phyloP scores from a whole-genome alignment of 2,888 invertebrate genomes.

The Luffia ferchaultella region DNA sequence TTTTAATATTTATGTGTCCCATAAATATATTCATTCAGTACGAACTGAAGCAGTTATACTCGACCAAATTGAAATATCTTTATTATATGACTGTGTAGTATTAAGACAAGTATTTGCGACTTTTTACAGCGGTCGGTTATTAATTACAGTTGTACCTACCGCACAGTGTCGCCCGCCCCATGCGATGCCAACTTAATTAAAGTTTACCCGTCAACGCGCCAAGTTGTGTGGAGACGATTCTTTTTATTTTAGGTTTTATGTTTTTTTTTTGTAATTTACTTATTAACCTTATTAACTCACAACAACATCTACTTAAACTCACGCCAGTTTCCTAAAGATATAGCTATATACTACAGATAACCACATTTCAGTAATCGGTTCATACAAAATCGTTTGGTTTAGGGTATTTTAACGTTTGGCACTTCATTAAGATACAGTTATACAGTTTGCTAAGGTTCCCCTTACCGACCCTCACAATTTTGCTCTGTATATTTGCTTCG shows the following conservation, averaged over 20 bases:
- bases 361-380: too few relatives aligned
- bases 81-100: neutral
- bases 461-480: too few relatives aligned
- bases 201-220: neutral
- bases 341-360: too few relatives aligned
- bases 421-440: too few relatives aligned
- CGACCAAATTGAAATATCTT: neutral
- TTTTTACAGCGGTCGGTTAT: neutral
- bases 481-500: too few relatives aligned
- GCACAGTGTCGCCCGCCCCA: conserved; percentile 3
- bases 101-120: neutral
- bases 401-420: too few relatives aligned
- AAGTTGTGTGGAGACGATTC: neutral
- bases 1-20: neutral
- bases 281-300: too few relatives aligned
- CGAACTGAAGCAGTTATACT: neutral
- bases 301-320: too few relatives aligned
- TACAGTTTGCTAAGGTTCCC: too few relatives aligned
- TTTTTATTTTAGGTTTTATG: neutral
- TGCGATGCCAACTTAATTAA: conserved; percentile 6
- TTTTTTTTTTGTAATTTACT: neutral
- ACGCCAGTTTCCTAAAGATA: too few relatives aligned
- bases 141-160: conserved; percentile 3
- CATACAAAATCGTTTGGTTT: too few relatives aligned
- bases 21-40: neutral